Conservation (phyloP, 2,888 invertebrate species). For the Nudaria mundana region DNA sequence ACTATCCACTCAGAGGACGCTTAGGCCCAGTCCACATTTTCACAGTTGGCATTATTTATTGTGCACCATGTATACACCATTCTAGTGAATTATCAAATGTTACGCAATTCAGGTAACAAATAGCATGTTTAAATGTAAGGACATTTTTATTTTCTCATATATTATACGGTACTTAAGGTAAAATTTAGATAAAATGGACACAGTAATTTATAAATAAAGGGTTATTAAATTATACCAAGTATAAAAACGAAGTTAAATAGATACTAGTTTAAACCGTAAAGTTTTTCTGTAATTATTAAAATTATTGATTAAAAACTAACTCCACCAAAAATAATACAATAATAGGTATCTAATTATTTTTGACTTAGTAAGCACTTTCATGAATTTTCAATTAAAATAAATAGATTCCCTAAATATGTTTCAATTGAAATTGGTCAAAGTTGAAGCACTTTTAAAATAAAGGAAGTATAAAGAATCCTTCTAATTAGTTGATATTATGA, state of each 20-base stretch:
- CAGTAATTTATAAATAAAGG: too few species aligned
- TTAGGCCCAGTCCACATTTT: slow-evolving; percentile 55
- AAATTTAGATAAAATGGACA: slow-evolving; percentile 22
- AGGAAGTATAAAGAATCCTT: too few species aligned
- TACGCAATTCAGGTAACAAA: slow-evolving; percentile 47
- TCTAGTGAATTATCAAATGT: slow-evolving; percentile 45
- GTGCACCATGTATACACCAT: slow-evolving; percentile 42
- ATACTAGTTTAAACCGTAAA: slow-evolving; percentile 10
- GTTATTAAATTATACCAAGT: slow-evolving; percentile 13
- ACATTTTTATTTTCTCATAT: slow-evolving; percentile 31
- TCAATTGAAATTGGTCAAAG: too few species aligned
- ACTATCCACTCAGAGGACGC: slow-evolving; percentile 73
- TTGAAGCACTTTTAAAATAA: too few species aligned
- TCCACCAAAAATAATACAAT: too few species aligned
- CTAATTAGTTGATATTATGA: too few species aligned
- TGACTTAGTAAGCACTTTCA: too few species aligned
- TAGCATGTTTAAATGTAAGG: slow-evolving; percentile 39
- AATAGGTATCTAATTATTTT: too few species aligned
- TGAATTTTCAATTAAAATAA: too few species aligned
- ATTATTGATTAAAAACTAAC: slow-evolving; percentile 3
- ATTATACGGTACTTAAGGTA: slow-evolving; percentile 30
- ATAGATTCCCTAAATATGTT: too few species aligned
- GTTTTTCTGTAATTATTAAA: slow-evolving; percentile 10
- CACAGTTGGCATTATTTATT: slow-evolving; percentile 40
- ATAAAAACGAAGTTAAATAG: slow-evolving; percentile 8